Evolutionary conservation across 1,140 invertebrate species (phyloP), one percentile per base, ranked within the genome.

Genomic region (Dufourea novaeangliae): DNA sequence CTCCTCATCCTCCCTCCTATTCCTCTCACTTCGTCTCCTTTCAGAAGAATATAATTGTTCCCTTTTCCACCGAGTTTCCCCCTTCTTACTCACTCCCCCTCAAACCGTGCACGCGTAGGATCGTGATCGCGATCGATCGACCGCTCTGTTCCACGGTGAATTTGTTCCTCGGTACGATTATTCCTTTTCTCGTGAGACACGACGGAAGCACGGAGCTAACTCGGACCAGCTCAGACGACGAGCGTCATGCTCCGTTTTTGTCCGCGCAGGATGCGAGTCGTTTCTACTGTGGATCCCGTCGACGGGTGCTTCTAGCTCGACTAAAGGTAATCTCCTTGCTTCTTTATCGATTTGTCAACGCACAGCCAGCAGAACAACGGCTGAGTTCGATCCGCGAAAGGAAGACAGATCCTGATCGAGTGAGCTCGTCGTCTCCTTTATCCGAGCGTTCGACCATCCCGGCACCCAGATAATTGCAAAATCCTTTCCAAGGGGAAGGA

Each of bases 191-290:
- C 5, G 11, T 12, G 11, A 44, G 41, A 44, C 17, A 14, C 2
- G 39, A 12, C 39, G 39, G 17, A 41, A n/a, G n/a, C n/a, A n/a
- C n/a, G n/a, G n/a, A n/a, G n/a, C n/a, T n/a, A n/a, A 41, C 39
- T 41, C 39, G 39, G 7, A 11, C 10, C 39, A 32, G 44, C 34
- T 34, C 27, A 44, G 71, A 44, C 74, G 44, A 66, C 79, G 62
- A 61, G 80, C 68, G 64, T 83, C 80, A 66, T 64, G 73, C 68
- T 78, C 52, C 80, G 73, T 78, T 78, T 82, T 83, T 68, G 63
- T 69, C 82, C 80, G 81, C 79, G 80, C 81, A 82, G 80, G 80
- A 61, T 83, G 79, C 81, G 54, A 61, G 57, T 68, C 74, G 54
- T 52, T 82, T 56, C 67, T 39, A 22, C 20, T 50, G 32, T 57